Evolutionary conservation across 2,888 invertebrate genomes (phyloP), one percentile per base, ranked within the genome.

Genomic region (Amiota communis): DNA sequence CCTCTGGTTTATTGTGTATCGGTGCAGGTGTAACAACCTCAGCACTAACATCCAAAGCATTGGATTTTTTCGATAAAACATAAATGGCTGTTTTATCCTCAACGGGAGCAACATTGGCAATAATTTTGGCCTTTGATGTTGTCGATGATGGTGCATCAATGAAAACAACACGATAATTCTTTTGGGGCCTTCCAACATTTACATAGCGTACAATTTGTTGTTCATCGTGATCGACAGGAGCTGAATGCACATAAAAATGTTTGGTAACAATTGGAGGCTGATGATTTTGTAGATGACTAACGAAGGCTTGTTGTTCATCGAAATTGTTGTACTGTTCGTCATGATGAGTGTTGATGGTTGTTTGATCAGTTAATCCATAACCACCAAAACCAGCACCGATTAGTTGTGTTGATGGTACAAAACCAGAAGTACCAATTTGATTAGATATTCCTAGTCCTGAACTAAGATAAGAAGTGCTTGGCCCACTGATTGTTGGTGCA

Each of bases 131-230:
- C 3, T 82, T 83, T 8, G 76, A 78, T 67, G 73, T 78, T 2
- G 76, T 77, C 1, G 80, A 76, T 11, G 78, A 74, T 51, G 90
- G 90, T 12, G 90, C 88, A 67, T 88, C 87, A 49, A 90, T 90
- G 74, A 90, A 90, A 2, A 90, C 87, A 6, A 90, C 87, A 4
- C 90, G 88, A 75, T 90, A 90, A 73, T 88, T 87, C 74, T 86
- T 87, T 23, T 85, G 85, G 9, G 88, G 80, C 1, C 87, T 87
- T n/a, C 89, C 89, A 20, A 89, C 82, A 0, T 87, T 78, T 49
- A 89, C 76, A 69, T 88, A 87, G 65, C 86, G 87, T 3, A 73
- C 80, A 70, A 79, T 81, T 64, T 71, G 72, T 48, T 75, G 67
- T 9, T 79, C 80, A 6, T 88, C 85, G 2, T 80, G 79, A 59